Percentiles rank a stretch among this genome's conserved stretches.
These are phyloP conservation scores for Sigmodon hispidus DNA, from an alignment of 2,113 vertebrate species.

Conservation along the genomic window DNA sequence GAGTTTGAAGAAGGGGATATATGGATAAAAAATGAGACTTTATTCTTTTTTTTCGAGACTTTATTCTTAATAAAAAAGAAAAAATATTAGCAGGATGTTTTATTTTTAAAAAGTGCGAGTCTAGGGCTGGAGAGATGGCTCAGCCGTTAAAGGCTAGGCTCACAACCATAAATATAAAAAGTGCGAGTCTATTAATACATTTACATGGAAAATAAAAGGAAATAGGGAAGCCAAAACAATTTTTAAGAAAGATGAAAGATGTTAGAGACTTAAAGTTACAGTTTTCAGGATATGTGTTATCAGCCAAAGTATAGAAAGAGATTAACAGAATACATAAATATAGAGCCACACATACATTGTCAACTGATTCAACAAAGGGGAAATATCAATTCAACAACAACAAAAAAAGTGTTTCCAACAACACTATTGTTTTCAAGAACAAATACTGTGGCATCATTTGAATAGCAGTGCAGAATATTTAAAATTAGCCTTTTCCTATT, in stretches of 20 bases:
- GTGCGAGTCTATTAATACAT: neutral
- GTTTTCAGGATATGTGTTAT: conserved; percentile 9
- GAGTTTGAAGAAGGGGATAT: too few species aligned
- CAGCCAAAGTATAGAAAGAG: conserved; percentile 14
- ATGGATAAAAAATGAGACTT: too few species aligned
- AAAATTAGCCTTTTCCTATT: conserved; percentile 8
- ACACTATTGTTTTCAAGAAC: too few species aligned
- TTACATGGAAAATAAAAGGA: neutral
- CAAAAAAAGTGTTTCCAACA: conserved; percentile 1
- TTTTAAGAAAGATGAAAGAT: conserved; percentile 49
- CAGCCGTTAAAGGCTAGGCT: too few species aligned
- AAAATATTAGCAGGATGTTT: neutral
- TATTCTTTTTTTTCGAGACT: too few species aligned
- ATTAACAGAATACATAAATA: neutral
- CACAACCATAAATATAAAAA: too few species aligned
- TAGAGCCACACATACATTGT: neutral
- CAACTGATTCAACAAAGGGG: conserved; percentile 35
- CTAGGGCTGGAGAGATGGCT: too few species aligned
- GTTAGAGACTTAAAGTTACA: neutral
- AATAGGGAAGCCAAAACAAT: conserved; percentile 29
- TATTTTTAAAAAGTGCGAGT: neutral
- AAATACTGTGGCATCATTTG: neutral
- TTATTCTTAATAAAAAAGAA: neutral
- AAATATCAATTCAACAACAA: conserved; percentile 16
- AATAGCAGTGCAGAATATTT: neutral